Evolutionary conservation across 2,888 invertebrate species (phyloP).

Genomic region (Gymnoscelis rufifasciata): DNA sequence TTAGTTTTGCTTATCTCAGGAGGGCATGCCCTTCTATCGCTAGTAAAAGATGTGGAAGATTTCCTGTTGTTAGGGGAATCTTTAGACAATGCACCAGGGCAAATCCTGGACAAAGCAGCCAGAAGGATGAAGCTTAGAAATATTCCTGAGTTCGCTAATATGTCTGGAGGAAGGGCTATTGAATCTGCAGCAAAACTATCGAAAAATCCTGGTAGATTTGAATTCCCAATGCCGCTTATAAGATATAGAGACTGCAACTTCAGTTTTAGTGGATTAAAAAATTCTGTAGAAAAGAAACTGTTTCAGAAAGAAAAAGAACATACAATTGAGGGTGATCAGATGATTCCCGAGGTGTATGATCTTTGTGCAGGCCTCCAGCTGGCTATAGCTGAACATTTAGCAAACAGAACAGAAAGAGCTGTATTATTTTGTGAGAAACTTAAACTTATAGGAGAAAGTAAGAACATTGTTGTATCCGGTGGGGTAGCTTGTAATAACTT

Average conservation of each 20-base stretch:
- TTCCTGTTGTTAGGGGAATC: constrained; percentile 89
- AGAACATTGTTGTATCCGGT: constrained; percentile 90
- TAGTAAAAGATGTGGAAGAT: constrained; percentile 85
- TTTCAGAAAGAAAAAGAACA: constrained; percentile 78
- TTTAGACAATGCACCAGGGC: constrained; percentile 94
- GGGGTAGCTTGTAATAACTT: constrained; percentile 97
- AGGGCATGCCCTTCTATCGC: constrained; percentile 91
- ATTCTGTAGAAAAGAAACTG: constrained; percentile 77
- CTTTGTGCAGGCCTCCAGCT: constrained; percentile 92
- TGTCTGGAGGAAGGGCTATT: constrained; percentile 91
- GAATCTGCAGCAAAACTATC: constrained; percentile 87
- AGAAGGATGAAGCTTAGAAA: constrained; percentile 90
- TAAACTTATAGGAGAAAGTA: constrained; percentile 77
- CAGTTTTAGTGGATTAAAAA: constrained; percentile 91
- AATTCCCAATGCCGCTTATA: constrained; percentile 83
- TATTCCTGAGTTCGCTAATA: constrained; percentile 83
- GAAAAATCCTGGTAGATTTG: constrained; percentile 81
- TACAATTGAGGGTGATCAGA: constrained; percentile 79
- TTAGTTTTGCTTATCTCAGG: constrained; percentile 94
- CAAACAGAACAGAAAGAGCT: constrained; percentile 89
- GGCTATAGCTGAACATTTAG: constrained; percentile 86
- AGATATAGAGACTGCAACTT: constrained; percentile 90
- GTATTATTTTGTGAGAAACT: constrained; percentile 84
- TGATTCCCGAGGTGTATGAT: constrained; percentile 87
- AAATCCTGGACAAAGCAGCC: constrained; percentile 94